Percentiles rank a stretch among this genome's conserved stretches.
These are phyloP conservation scores for Caenorhabditis zanzibari DNA, from an alignment of 2,888 invertebrate genomes.

Conservation along the genomic window DNA sequence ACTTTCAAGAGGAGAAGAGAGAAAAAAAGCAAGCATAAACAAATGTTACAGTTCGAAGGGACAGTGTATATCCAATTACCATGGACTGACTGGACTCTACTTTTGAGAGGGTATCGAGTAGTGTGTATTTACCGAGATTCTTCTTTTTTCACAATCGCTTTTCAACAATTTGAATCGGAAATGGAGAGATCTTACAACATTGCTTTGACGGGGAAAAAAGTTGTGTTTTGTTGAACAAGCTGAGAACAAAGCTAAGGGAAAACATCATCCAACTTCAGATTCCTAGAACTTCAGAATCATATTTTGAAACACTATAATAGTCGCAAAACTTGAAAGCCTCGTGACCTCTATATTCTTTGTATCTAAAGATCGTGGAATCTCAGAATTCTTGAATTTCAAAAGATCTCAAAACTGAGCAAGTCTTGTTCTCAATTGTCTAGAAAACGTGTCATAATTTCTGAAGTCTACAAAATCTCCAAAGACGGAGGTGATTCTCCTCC, in stretches of 20 bases:
- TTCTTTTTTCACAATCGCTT: background rate
- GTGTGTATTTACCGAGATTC: conserved; percentile 9
- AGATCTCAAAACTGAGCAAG: background rate
- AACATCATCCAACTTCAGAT: background rate
- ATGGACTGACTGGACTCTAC: conserved; percentile 13
- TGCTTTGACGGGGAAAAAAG: conserved; percentile 28
- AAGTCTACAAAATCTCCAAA: too few relatives aligned
- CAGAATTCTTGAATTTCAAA: background rate
- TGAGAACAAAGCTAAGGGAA: background rate
- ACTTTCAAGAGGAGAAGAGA: conserved; percentile 37
- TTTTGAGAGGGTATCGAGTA: conserved; percentile 9
- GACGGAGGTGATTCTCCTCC: too few relatives aligned
- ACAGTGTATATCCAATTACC: conserved; percentile 31
- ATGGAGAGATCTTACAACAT: conserved; percentile 1
- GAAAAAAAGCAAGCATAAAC: background rate
- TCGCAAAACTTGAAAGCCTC: too few relatives aligned
- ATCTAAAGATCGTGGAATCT: background rate
- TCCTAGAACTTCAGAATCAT: background rate
- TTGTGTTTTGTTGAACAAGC: conserved; percentile 10
- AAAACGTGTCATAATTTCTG: too few relatives aligned
- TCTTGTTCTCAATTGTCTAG: too few relatives aligned
- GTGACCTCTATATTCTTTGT: too few relatives aligned
- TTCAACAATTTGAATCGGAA: conserved; percentile 11
- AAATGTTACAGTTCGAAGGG: conserved; percentile 28
- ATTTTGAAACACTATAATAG: too few relatives aligned